phyloP scores from a whole-genome alignment of 2,888 invertebrate genomes.

The Marasmarcha lunaedactyla region DNA sequence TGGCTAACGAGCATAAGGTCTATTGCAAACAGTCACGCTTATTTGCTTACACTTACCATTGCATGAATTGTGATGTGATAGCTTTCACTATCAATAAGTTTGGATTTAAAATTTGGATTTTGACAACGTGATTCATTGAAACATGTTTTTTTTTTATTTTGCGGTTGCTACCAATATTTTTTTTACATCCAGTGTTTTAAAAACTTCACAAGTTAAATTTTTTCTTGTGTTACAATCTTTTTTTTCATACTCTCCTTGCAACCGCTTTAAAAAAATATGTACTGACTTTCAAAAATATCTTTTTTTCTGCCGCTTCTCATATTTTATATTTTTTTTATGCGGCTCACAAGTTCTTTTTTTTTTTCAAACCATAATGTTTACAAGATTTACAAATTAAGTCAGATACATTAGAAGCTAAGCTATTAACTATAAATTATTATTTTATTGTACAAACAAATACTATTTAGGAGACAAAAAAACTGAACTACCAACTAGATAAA shows the following conservation, averaged over 20 bases:
- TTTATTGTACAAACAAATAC: background rate
- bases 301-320: constrained; percentile 34
- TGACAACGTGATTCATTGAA: constrained; percentile 13
- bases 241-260: constrained; percentile 18
- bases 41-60: too few species aligned
- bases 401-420: constrained; percentile 28
- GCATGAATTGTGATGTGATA: too few species aligned
- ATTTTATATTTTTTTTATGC: constrained; percentile 26
- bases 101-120: too few species aligned
- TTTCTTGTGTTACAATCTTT: constrained; percentile 55
- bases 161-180: constrained; percentile 44
- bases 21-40: too few species aligned
- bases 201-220: constrained; percentile 45
- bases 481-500: background rate
- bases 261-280: constrained; percentile 42
- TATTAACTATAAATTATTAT: constrained; percentile 7
- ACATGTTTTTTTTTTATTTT: constrained; percentile 38
- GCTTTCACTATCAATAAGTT: too few species aligned
- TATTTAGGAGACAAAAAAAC: background rate
- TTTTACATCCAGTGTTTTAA: constrained; percentile 27
- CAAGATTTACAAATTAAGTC: constrained; percentile 30
- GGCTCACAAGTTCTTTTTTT: constrained; percentile 18
- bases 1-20: too few species aligned
- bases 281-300: constrained; percentile 54
- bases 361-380: constrained; percentile 23